phyloP scores from a whole-genome alignment of 2,797 vertebrate species.

The Octomys mimax region DNA sequence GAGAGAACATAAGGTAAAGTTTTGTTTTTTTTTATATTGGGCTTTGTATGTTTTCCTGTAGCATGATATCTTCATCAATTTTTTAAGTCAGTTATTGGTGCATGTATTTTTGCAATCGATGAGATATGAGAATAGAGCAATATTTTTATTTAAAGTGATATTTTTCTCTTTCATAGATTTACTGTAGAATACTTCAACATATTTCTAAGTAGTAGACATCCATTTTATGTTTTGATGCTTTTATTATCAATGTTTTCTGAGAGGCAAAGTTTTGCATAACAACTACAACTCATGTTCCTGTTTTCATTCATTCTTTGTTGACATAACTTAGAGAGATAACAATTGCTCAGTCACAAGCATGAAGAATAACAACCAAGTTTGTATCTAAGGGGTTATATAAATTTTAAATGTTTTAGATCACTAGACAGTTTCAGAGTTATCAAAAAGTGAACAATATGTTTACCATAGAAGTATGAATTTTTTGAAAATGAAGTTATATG shows the following conservation, averaged over 20 bases:
- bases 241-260: neutral
- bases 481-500: neutral
- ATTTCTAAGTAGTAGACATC: neutral
- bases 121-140: neutral
- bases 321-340: neutral
- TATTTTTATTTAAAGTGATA: neutral
- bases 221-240: neutral
- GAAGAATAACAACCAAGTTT: neutral
- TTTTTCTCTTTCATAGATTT: neutral
- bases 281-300: neutral
- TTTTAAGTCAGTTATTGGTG: neutral
- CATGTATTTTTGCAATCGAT: neutral
- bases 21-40: neutral
- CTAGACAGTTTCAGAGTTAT: neutral
- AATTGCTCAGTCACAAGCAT: neutral
- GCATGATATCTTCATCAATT: neutral
- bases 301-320: slow-evolving; percentile 26
- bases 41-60: neutral
- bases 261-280: neutral
- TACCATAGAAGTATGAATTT: neutral
- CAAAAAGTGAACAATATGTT: neutral
- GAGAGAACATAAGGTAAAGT: neutral
- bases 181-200: neutral
- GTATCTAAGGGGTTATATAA: neutral
- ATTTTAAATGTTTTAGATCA: slow-evolving; percentile 12